Percentiles rank a stretch among this genome's conserved stretches.
Conservation (phyloP, 2,113 vertebrate species). For the Laterallus jamaicensis region DNA sequence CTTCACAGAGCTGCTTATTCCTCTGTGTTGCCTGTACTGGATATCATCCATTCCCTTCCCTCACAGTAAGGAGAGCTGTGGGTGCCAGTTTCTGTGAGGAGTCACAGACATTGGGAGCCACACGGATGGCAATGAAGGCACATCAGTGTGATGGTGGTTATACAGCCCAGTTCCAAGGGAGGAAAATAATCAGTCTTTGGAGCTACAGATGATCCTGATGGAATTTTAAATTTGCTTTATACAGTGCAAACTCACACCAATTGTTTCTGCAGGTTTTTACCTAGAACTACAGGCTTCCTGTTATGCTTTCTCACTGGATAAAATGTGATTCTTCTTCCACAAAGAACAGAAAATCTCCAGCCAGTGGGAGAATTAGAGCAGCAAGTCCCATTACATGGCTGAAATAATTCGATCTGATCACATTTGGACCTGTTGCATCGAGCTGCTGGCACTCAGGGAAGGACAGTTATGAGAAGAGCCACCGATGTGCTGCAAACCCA, state of each 20-base stretch:
- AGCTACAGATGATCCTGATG: background rate
- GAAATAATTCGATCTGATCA: background rate
- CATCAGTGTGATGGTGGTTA: fast-evolving
- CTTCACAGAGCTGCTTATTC: background rate
- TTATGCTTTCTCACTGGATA: background rate
- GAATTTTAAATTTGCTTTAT: background rate
- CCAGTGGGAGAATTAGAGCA: background rate
- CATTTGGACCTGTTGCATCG: background rate
- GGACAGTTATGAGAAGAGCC: background rate
- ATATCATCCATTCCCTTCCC: background rate
- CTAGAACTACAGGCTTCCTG: background rate
- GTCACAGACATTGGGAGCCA: background rate
- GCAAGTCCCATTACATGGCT: background rate
- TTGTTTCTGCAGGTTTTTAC: background rate
- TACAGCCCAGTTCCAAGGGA: background rate
- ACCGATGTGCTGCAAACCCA: background rate
- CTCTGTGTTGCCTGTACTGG: background rate
- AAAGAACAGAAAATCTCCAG: background rate
- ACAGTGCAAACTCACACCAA: background rate
- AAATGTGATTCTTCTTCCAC: background rate
- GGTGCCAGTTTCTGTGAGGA: background rate
- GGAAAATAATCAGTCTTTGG: background rate
- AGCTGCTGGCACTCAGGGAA: background rate
- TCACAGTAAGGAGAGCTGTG: background rate
- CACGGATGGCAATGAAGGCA: fast-evolving